These are phyloP conservation scores for Ptilodon capucinus DNA, from an alignment of 2,888 invertebrate species.

Conservation along the genomic window DNA sequence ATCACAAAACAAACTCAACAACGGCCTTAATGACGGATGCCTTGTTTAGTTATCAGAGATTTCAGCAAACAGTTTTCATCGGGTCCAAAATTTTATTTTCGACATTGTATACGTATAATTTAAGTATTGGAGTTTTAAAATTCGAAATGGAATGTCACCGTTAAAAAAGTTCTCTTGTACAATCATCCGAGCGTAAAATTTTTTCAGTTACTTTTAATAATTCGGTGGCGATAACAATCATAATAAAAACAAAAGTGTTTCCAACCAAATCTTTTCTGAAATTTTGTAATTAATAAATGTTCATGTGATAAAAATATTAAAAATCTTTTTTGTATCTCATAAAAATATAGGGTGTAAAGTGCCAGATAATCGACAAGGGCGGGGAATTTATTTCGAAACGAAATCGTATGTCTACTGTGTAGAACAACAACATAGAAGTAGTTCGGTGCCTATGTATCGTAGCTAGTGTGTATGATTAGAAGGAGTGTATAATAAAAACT, in stretches of 20 bases:
- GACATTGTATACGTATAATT: slow-evolving; percentile 73
- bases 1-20: slow-evolving; percentile 75
- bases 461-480: slow-evolving; percentile 38
- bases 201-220: slow-evolving; percentile 12
- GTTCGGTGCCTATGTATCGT: slow-evolving; percentile 59
- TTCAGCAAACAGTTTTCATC: slow-evolving; percentile 45
- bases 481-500: slow-evolving; percentile 17
- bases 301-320: slow-evolving; percentile 29
- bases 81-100: slow-evolving; percentile 74
- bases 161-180: slow-evolving; percentile 39
- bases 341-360: slow-evolving; percentile 32
- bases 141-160: slow-evolving; percentile 75
- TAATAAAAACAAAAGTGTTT: background rate
- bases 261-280: slow-evolving; percentile 9
- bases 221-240: slow-evolving; percentile 32
- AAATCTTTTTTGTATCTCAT: slow-evolving; percentile 32
- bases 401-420: slow-evolving; percentile 81
- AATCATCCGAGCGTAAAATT: slow-evolving; percentile 27
- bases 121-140: slow-evolving; percentile 61
- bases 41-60: slow-evolving; percentile 75
- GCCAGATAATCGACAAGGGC: slow-evolving; percentile 52
- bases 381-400: slow-evolving; percentile 79
- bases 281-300: slow-evolving; percentile 16
- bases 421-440: slow-evolving; percentile 74
- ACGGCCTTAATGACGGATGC: slow-evolving; percentile 84